Conservation (phyloP, 2,113 vertebrate species). For the Colossoma macropomum region DNA sequence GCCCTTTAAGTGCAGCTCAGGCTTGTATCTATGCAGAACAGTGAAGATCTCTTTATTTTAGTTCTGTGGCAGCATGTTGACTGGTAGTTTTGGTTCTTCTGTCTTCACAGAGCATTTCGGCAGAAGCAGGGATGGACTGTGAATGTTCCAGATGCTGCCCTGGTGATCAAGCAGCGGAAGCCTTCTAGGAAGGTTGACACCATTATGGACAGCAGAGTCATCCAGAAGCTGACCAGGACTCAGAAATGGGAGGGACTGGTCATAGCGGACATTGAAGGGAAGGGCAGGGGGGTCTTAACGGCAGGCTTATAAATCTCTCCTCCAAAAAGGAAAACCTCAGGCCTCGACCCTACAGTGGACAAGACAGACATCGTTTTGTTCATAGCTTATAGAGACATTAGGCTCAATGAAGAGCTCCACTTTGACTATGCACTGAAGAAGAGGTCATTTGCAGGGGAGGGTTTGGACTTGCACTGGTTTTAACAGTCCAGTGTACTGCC, state of each 20-base stretch:
- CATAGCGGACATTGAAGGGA: not conserved
- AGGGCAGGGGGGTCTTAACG: conserved; percentile 2
- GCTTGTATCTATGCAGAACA: no score
- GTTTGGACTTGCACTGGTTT: conserved; percentile 19
- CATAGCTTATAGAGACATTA: not conserved
- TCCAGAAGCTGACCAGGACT: not conserved
- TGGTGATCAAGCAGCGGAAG: conserved; percentile 4
- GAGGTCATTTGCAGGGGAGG: conserved; percentile 26
- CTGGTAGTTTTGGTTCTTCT: no score
- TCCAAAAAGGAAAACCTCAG: not conserved
- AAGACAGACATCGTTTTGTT: conserved; percentile 15
- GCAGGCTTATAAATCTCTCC: conserved; percentile 15
- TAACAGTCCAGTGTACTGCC: no score
- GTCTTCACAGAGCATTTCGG: conserved; percentile 25
- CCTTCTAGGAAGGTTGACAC: not conserved
- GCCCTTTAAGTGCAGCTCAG: no score
- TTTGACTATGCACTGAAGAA: conserved; percentile 38
- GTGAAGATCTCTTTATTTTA: no score
- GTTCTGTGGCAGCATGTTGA: not conserved
- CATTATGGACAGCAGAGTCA: not conserved
- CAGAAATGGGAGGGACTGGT: conserved; percentile 37
- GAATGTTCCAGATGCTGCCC: conserved; percentile 7
- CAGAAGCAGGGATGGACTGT: conserved; percentile 28
- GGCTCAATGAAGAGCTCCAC: not conserved
- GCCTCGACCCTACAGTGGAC: not conserved